Evolutionary conservation across 2,113 vertebrate genomes (phyloP), one percentile per base, ranked within the genome.

Genomic region (Aptenodytes patagonicus): DNA sequence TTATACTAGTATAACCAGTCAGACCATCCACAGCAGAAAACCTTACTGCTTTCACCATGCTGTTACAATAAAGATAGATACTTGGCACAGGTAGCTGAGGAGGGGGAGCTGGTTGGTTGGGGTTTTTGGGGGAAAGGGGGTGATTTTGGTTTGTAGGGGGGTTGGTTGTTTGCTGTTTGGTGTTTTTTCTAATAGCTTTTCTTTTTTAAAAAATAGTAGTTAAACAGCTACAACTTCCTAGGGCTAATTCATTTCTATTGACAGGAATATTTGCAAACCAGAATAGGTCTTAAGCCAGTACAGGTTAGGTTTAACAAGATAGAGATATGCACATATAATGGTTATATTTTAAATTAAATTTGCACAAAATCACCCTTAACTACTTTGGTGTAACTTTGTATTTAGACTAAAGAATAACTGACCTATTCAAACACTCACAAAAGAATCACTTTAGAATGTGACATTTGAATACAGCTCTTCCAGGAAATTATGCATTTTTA

Each of bases 61-160:
- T n/a, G n/a, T n/a, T n/a, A n/a, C n/a, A n/a, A n/a, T n/a, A n/a
- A n/a, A n/a, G n/a, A n/a, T n/a, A n/a, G n/a, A n/a, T n/a, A n/a
- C n/a, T n/a, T n/a, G n/a, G n/a, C n/a, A n/a, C n/a, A n/a, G n/a
- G n/a, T n/a, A n/a, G n/a, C n/a, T n/a, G 29, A 9, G 9, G 5
- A 57, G 11, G 3, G 1, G 7, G 8, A 90, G 29, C 10, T 65
- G 62, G 6, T 38, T 82, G 6, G 5, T 21, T n/a, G 26, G 20
- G 19, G 9, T 5, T 46, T 44, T 0, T 38, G 38, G 38, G 38
- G 38, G 38, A 38, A 38, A 38, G 0, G 1, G 8, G 6, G 7
- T 55, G 28, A 69, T 85, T 69, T 55, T 51, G 24, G 16, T 69
- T 77, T 72, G 32, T 46, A 51, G 1, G 1, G 1, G 5, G 3